Conservation (phyloP, 1,140 invertebrate species). For the Meloidogyne exigua region DNA sequence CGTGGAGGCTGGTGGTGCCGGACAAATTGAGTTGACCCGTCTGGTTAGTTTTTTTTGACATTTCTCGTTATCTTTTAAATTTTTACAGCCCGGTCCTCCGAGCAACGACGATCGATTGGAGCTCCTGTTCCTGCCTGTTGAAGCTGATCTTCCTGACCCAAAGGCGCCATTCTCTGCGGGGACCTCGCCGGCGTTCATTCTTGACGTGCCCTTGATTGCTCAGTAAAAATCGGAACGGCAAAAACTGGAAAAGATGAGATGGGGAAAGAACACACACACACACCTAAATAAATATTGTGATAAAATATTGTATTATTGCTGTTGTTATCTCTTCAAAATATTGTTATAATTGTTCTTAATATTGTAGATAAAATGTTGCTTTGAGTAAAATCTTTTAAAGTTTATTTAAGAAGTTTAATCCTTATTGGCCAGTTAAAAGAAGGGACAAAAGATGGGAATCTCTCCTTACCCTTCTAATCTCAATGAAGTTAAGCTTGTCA, state of each 20-base stretch:
- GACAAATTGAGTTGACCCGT: conserved; percentile 42
- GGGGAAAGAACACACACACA: background rate
- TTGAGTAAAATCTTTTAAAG: too few species aligned
- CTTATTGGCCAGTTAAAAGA: too few species aligned
- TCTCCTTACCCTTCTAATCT: too few species aligned
- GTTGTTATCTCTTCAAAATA: too few species aligned
- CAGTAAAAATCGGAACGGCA: background rate
- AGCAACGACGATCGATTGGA: conserved; percentile 3
- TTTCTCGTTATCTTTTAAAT: background rate
- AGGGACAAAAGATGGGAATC: too few species aligned
- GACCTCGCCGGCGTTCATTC: background rate
- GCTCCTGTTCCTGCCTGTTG: background rate
- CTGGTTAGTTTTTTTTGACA: conserved; percentile 30
- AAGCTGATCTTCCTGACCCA: background rate
- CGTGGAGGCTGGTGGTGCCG: conserved; percentile 40
- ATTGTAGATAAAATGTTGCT: too few species aligned
- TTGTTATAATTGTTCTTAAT: too few species aligned
- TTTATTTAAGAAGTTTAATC: too few species aligned
- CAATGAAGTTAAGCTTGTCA: too few species aligned
- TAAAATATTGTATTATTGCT: too few species aligned
- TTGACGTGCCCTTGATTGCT: background rate
- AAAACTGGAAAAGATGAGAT: background rate
- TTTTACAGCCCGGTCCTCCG: background rate
- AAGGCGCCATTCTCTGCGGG: conserved; percentile 3
- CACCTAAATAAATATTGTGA: background rate